Evolutionary conservation across 2,888 invertebrate genomes (phyloP), one percentile per base, ranked within the genome.

Genomic region (Coelinius sp.): DNA sequence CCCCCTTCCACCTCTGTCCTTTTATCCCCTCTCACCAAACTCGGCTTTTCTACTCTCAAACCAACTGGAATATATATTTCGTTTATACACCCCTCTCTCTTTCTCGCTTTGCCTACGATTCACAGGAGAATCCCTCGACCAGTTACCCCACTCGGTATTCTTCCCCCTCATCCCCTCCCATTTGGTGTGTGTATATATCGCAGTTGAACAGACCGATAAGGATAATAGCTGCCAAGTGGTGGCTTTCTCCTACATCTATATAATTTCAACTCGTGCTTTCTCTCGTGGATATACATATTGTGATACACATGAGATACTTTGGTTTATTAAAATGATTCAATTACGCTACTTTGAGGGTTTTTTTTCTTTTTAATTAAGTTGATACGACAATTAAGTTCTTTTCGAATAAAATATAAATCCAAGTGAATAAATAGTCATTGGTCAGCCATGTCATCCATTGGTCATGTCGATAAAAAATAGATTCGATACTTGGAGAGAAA

Each of bases 181-280:
- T 44, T 41, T 14, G 12, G 38, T 38, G 22, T 56, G n/a, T 56
- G 35, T 62, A 68, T 35, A 67, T 53, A 62, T 67, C 46, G 49
- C 27, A 64, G 44, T 49, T 63, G 22, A 44, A 17, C 67, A 68
- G 59, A 65, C 14, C 74, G 80, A 80, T 80, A 82, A 82, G 78
- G 77, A 82, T 80, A 81, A 82, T 82, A 77, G 79, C 77, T 78
- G 79, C 77, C 80, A 81, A 79, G 79, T 76, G 77, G 76, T 75
- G 67, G 76, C 77, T 73, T 78, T 79, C 75, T 75, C n/a, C 74
- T 73, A 69, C 62, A 49, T 64, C 72, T 68, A 64, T 64, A 72
- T 59, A 31, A 35, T 35, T 67, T 52, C 20, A 31, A 27, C 67
- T 49, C n/a, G 67, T n/a, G 41, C 35, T 20, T 49, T 67, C 38